Evolutionary conservation across 2,113 vertebrate species (phyloP).

Genomic region (Stegastes partitus): DNA sequence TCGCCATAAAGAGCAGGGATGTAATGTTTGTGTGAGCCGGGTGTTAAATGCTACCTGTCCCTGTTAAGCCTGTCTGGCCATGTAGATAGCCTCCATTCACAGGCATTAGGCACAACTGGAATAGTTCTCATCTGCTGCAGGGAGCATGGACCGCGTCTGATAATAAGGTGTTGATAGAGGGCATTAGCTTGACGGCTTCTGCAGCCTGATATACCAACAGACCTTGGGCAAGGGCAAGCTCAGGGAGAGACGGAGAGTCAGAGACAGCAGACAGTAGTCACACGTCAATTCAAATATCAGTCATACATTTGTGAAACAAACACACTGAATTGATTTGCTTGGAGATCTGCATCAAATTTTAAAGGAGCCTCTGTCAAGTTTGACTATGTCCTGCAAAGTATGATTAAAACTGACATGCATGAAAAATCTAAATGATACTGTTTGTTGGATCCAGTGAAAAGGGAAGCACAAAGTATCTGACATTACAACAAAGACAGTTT

Average conservation of each 20-base stretch:
- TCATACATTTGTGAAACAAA: constrained; percentile 52
- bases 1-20: constrained; percentile 55
- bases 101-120: constrained; percentile 66
- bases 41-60: constrained; percentile 81
- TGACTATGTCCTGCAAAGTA: constrained; percentile 38
- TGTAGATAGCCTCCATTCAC: constrained; percentile 72
- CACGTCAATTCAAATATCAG: constrained; percentile 64
- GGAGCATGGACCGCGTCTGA: constrained; percentile 59
- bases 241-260: constrained; percentile 34
- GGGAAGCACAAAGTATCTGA: background rate
- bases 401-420: constrained; percentile 59
- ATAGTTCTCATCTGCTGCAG: constrained; percentile 72
- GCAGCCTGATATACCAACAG: constrained; percentile 75
- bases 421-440: constrained; percentile 52
- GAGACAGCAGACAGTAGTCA: constrained; percentile 64
- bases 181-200: constrained; percentile 72
- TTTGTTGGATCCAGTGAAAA: constrained; percentile 50
- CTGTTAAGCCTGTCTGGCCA: constrained; percentile 70
- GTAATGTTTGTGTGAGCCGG: constrained; percentile 64
- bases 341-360: constrained; percentile 35
- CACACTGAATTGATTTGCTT: constrained; percentile 43
- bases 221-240: constrained; percentile 61
- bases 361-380: constrained; percentile 40
- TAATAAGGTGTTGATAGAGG: constrained; percentile 83
- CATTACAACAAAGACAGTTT: constrained; percentile 14